Evolutionary conservation across 2,888 invertebrate species (phyloP).

Genomic region (Nemapogon koenigi): DNA sequence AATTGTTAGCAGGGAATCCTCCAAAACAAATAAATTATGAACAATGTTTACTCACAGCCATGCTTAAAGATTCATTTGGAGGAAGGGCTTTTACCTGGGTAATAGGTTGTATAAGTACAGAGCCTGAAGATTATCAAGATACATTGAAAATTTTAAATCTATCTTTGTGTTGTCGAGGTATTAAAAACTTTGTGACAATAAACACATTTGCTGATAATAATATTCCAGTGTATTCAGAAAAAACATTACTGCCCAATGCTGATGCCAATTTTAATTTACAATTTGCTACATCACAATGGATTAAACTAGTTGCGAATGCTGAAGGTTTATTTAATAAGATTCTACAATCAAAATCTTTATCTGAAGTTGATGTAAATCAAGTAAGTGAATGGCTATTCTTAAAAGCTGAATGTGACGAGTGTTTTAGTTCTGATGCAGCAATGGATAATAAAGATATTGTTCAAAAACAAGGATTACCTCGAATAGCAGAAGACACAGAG

Average conservation of each 20-base stretch:
- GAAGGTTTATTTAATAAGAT: conserved; percentile 83
- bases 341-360: conserved; percentile 71
- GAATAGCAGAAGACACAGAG: conserved; percentile 61
- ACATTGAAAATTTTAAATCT: conserved; percentile 74
- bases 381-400: conserved; percentile 81
- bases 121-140: conserved; percentile 71
- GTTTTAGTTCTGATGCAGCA: conserved; percentile 66
- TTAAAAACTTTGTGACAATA: conserved; percentile 74
- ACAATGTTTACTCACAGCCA: conserved; percentile 72
- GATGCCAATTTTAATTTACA: conserved; percentile 70
- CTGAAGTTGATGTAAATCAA: conserved; percentile 76
- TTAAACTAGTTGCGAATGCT: conserved; percentile 83
- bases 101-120: conserved; percentile 75
- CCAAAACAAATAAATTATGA: conserved; percentile 64
- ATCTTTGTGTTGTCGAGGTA: conserved; percentile 69
- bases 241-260: conserved; percentile 29
- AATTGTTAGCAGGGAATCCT: conserved; percentile 59
- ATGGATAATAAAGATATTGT: conserved; percentile 47
- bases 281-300: conserved; percentile 84
- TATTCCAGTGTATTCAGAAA: conserved; percentile 58
- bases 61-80: conserved; percentile 77
- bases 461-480: conserved; percentile 50
- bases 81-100: conserved; percentile 77
- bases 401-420: conserved; percentile 88
- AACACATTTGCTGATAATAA: conserved; percentile 74